Conservation (phyloP, 2,113 vertebrate genomes). For the Xiphophorus maculatus region DNA sequence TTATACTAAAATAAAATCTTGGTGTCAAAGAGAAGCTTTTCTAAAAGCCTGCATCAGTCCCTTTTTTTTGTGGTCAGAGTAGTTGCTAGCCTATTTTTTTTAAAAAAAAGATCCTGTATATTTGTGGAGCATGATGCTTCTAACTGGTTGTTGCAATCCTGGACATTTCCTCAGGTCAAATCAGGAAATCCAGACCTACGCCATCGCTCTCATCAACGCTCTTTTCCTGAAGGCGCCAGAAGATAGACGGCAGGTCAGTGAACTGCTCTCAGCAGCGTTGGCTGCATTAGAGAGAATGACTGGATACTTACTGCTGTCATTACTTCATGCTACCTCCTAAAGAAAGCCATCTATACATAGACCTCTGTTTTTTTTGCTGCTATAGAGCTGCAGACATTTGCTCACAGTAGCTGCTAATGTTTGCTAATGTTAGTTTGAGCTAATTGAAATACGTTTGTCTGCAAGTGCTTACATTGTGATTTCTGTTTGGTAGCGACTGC, state of each 20-base stretch:
- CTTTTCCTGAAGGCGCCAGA: constrained; percentile 98
- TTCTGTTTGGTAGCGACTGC: constrained; percentile 32
- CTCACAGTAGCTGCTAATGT: constrained; percentile 12
- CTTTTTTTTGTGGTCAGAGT: background rate
- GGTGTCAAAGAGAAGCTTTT: background rate
- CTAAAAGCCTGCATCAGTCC: constrained; percentile 16
- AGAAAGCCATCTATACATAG: constrained; percentile 16
- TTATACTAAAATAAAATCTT: background rate
- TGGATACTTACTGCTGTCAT: constrained; percentile 25
- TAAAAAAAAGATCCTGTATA: background rate
- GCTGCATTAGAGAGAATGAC: constrained; percentile 15
- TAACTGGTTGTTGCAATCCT: constrained; percentile 74
- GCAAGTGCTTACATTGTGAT: constrained; percentile 50
- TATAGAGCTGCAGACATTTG: constrained; percentile 28
- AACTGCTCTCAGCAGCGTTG: constrained; percentile 1
- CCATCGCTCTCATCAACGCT: constrained; percentile 97
- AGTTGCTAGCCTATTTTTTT: background rate
- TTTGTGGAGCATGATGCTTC: constrained; percentile 74
- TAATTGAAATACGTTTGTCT: constrained; percentile 53
- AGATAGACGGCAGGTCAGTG: constrained; percentile 94
- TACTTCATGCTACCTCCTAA: constrained; percentile 17
- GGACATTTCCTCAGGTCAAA: constrained; percentile 87
- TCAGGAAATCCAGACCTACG: constrained; percentile 99
- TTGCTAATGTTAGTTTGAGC: constrained; percentile 19
- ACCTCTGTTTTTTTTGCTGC: constrained; percentile 14